Evolutionary conservation across 2,888 invertebrate species (phyloP).

Genomic region (Cremastinae sp.): DNA sequence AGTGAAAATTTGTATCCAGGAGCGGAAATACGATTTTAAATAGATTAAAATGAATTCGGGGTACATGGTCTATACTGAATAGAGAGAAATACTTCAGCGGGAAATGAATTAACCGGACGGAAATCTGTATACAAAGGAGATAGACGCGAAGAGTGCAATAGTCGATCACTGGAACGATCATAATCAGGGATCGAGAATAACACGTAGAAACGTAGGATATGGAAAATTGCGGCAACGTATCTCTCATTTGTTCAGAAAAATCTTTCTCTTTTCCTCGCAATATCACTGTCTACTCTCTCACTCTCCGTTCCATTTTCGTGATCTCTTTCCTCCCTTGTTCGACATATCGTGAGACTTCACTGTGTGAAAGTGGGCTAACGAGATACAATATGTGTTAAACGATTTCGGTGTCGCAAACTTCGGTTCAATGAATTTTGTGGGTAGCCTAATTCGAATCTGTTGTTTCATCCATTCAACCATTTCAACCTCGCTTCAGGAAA

Average conservation of each 20-base stretch:
- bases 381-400: conserved; percentile 33
- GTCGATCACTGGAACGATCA: conserved; percentile 46
- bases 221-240: conserved; percentile 40
- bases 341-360: conserved; percentile 27
- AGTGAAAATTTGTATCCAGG: too few relatives aligned
- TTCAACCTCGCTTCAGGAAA: too few relatives aligned
- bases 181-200: conserved; percentile 30
- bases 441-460: too few relatives aligned
- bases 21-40: conserved; percentile 8
- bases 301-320: conserved; percentile 3
- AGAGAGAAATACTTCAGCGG: conserved; percentile 25
- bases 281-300: too few relatives aligned
- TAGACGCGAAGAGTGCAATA: conserved; percentile 39
- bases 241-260: conserved; percentile 10
- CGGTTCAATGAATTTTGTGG: conserved; percentile 18
- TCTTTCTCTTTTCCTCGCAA: too few relatives aligned
- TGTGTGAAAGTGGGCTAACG: conserved; percentile 25
- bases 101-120: conserved; percentile 46
- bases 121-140: conserved; percentile 26
- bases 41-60: conserved; percentile 13
- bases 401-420: conserved; percentile 25
- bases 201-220: too few relatives aligned
- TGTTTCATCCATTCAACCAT: too few relatives aligned
- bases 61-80: conserved; percentile 11
- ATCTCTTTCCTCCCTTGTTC: too few relatives aligned